Percentiles rank a stretch among this genome's conserved stretches.
Evolutionary conservation across 1,140 invertebrate genomes (phyloP).

Genomic region (Drosophila persimilis): DNA sequence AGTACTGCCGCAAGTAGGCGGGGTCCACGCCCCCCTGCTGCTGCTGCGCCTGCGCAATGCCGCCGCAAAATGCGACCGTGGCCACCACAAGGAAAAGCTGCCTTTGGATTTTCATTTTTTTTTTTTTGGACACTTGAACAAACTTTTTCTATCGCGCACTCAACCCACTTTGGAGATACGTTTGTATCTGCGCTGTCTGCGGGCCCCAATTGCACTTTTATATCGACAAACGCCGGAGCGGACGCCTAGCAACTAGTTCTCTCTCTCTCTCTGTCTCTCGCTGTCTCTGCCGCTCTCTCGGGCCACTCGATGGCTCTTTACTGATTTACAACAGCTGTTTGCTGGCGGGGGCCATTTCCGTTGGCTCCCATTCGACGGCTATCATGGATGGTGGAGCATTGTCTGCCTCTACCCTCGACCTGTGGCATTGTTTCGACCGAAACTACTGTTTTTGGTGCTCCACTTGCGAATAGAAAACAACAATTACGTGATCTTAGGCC

Average conservation of each 20-base stretch:
- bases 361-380: no score
- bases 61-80: conserved; percentile 62
- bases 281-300: conserved; percentile 4
- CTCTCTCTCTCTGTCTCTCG: conserved; percentile 17
- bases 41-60: conserved; percentile 56
- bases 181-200: conserved; percentile 68
- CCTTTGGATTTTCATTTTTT: conserved; percentile 41
- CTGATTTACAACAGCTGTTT: conserved; percentile 78
- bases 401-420: conserved; percentile 53
- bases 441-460: conserved; percentile 29
- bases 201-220: conserved; percentile 77
- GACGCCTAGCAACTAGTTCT: conserved; percentile 8
- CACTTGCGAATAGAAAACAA: conserved; percentile 2
- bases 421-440: conserved; percentile 52
- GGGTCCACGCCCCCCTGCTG: conserved; percentile 74
- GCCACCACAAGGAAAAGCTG: conserved; percentile 67
- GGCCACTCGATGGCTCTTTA: conserved; percentile 46
- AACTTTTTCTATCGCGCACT: conserved; percentile 32
- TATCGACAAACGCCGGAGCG: conserved; percentile 46
- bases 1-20: conserved; percentile 80
- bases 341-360: conserved; percentile 2
- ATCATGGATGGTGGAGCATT: neutral
- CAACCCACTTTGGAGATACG: conserved; percentile 63
- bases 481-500: conserved; percentile 33
- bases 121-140: conserved; percentile 24